Conservation (phyloP, 2,888 invertebrate species). For the Stenurella melanura region DNA sequence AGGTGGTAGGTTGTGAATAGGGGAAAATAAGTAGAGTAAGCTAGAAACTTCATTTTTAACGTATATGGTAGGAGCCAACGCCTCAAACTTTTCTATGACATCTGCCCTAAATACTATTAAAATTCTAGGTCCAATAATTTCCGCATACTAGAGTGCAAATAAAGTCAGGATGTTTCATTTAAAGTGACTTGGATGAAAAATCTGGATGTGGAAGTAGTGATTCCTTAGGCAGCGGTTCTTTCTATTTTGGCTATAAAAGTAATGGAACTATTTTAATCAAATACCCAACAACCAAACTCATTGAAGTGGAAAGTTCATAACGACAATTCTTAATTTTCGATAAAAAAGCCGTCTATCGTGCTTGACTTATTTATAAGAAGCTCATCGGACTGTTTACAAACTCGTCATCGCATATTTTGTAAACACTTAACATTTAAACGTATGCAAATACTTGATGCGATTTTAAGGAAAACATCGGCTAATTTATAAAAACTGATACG, state of each 20-base stretch:
- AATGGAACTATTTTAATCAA: constrained; percentile 2
- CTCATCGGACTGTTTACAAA: constrained; percentile 10
- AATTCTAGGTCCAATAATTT: too few relatives aligned
- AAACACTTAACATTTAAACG: constrained; percentile 28
- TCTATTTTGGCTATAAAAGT: background rate
- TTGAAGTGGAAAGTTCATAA: constrained; percentile 3
- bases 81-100: too few relatives aligned
- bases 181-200: too few relatives aligned
- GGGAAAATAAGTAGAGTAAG: too few relatives aligned
- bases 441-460: constrained; percentile 27
- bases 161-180: too few relatives aligned
- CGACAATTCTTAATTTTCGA: constrained; percentile 2
- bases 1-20: too few relatives aligned
- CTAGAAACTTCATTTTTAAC: too few relatives aligned
- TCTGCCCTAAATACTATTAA: too few relatives aligned
- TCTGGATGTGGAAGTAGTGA: too few relatives aligned
- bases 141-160: too few relatives aligned
- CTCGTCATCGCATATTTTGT: constrained; percentile 15
- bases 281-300: background rate
- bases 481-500: background rate
- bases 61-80: too few relatives aligned
- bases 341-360: background rate
- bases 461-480: constrained; percentile 8
- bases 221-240: too few relatives aligned
- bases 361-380: background rate